Evolutionary conservation across 2,888 invertebrate species (phyloP).

Genomic region (Eupeodes latifasciatus): DNA sequence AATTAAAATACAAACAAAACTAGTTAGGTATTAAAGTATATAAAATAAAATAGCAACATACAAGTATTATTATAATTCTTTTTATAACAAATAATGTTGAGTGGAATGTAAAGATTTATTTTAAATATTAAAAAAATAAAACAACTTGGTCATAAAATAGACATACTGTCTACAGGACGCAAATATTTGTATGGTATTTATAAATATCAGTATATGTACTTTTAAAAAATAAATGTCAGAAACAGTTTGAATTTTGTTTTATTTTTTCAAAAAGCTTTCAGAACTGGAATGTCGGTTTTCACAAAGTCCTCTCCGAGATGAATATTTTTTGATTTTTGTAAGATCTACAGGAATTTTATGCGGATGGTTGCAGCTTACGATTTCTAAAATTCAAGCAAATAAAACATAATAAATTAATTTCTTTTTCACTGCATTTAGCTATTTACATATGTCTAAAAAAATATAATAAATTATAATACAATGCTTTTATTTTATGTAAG

Average conservation of each 20-base stretch:
- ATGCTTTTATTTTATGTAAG: too few relatives aligned
- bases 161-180: slow-evolving; percentile 47
- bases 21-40: neutral
- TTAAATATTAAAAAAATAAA: slow-evolving; percentile 24
- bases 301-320: neutral
- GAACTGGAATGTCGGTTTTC: neutral
- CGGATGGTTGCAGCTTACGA: slow-evolving; percentile 28
- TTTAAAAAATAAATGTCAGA: slow-evolving; percentile 9
- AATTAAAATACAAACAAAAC: neutral
- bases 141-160: neutral
- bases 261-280: neutral
- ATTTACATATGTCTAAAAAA: too few relatives aligned
- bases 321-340: neutral
- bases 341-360: slow-evolving; percentile 15
- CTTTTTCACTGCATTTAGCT: too few relatives aligned
- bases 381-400: slow-evolving; percentile 43
- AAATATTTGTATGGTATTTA: slow-evolving; percentile 23
- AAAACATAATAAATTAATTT: neutral
- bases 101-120: slow-evolving; percentile 50
- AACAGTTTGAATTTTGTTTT: neutral
- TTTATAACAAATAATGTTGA: slow-evolving; percentile 9
- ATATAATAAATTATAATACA: too few relatives aligned
- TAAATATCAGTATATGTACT: slow-evolving; percentile 15
- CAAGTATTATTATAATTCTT: slow-evolving; percentile 29
- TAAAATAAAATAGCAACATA: slow-evolving; percentile 50